phyloP scores from a whole-genome alignment of 2,113 vertebrate species.

The Oncorhynchus tshawytscha region DNA sequence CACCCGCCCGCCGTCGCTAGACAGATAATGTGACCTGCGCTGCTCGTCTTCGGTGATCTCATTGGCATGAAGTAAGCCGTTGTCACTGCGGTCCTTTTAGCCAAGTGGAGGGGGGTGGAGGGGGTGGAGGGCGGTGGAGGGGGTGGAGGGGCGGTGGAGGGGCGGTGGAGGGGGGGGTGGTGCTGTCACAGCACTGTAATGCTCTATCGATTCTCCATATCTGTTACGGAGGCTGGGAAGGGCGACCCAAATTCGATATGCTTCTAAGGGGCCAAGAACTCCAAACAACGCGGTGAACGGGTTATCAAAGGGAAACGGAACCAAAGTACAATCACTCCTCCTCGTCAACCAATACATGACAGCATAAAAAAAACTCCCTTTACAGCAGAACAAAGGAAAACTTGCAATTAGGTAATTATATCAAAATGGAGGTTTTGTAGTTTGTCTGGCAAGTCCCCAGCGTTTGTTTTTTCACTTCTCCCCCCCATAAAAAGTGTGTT shows the following conservation, averaged over 20 bases:
- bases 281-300: slow-evolving; percentile 52
- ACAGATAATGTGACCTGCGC: slow-evolving; percentile 54
- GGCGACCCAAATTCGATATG: slow-evolving; percentile 73
- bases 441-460: slow-evolving; percentile 50
- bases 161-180: slow-evolving; percentile 34
- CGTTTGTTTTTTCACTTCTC: slow-evolving; percentile 31
- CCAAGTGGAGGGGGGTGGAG: slow-evolving; percentile 18
- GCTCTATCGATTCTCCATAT: slow-evolving; percentile 78
- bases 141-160: not conserved
- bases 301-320: slow-evolving; percentile 57
- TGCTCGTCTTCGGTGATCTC: slow-evolving; percentile 22
- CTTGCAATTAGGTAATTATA: slow-evolving; percentile 53
- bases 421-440: slow-evolving; percentile 44
- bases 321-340: slow-evolving; percentile 27
- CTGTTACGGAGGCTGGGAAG: slow-evolving; percentile 71
- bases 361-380: slow-evolving; percentile 18
- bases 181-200: slow-evolving; percentile 66
- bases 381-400: slow-evolving; percentile 47
- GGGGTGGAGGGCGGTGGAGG: not conserved
- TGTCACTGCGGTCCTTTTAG: slow-evolving; percentile 62
- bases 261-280: slow-evolving; percentile 69
- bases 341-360: slow-evolving; percentile 10
- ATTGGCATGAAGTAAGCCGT: slow-evolving; percentile 28
- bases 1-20: slow-evolving; percentile 22
- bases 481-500: slow-evolving; percentile 57